phyloP scores from a whole-genome alignment of 2,797 vertebrate genomes.

The Chrysocyon brachyurus region DNA sequence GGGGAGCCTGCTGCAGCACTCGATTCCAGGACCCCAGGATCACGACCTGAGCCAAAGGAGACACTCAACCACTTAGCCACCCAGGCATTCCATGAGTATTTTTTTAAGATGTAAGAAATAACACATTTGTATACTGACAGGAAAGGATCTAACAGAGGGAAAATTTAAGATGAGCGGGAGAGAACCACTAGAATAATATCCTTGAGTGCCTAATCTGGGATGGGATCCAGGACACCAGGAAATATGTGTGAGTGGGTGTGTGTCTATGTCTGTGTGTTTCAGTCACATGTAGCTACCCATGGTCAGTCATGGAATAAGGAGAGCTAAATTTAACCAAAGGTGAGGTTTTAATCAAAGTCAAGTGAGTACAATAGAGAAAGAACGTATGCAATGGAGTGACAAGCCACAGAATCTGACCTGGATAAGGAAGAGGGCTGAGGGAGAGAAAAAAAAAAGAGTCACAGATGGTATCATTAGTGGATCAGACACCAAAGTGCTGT shows the following conservation, averaged over 20 bases:
- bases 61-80: too few relatives aligned
- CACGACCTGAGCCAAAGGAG: too few relatives aligned
- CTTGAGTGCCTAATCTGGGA: neutral
- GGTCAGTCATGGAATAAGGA: neutral
- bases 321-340: neutral
- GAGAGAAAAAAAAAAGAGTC: neutral
- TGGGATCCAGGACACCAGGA: neutral
- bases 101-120: slow-evolving; percentile 6
- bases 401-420: neutral
- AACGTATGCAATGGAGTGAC: neutral
- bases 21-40: too few relatives aligned
- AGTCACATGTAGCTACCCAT: neutral
- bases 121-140: neutral
- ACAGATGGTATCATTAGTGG: neutral
- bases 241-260: neutral
- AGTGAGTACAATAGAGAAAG: neutral
- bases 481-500: neutral
- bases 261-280: neutral
- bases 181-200: neutral
- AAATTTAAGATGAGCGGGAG: neutral
- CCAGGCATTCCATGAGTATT: too few relatives aligned
- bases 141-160: neutral
- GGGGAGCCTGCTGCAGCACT: too few relatives aligned
- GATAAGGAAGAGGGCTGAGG: neutral
- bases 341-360: neutral